phyloP scores from a whole-genome alignment of 2,888 invertebrate species.

The Diaperis boleti region DNA sequence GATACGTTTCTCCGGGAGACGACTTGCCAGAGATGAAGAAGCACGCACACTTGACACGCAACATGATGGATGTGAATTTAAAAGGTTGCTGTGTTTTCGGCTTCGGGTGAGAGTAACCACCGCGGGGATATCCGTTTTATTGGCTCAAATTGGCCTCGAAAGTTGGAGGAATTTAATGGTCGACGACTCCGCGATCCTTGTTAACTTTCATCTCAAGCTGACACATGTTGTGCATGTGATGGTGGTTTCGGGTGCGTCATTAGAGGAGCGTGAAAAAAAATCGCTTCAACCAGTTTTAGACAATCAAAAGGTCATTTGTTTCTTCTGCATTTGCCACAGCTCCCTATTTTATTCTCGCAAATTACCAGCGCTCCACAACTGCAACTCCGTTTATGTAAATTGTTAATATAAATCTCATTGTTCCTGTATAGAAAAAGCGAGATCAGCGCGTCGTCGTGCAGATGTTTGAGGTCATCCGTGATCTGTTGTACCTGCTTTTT shows the following conservation, averaged over 20 bases:
- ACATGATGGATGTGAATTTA: slow-evolving; percentile 28
- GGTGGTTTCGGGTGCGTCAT: slow-evolving; percentile 23
- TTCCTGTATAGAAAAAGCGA: slow-evolving; percentile 16
- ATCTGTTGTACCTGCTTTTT: slow-evolving; percentile 26
- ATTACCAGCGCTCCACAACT: slow-evolving; percentile 8
- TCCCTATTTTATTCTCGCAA: too few species aligned
- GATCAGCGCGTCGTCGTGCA: slow-evolving; percentile 27
- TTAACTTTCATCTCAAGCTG: slow-evolving; percentile 45
- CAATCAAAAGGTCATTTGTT: too few species aligned
- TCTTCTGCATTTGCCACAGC: too few species aligned
- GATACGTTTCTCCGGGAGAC: slow-evolving; percentile 12
- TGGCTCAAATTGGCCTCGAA: slow-evolving; percentile 24
- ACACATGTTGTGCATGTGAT: slow-evolving; percentile 55
- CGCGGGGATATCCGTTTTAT: background rate
- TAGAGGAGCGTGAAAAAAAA: too few species aligned
- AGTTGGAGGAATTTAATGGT: slow-evolving; percentile 14
- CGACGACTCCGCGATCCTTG: slow-evolving; percentile 22
- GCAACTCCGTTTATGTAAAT: slow-evolving; percentile 6
- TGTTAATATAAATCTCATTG: slow-evolving; percentile 19
- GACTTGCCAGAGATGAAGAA: slow-evolving; percentile 7
- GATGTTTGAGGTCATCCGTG: slow-evolving; percentile 30
- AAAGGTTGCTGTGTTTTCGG: background rate
- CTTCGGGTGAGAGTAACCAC: background rate
- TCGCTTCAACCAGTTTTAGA: too few species aligned
- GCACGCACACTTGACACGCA: slow-evolving; percentile 22